These are phyloP conservation scores for Drosophila grimshawi DNA, from an alignment of 1,140 invertebrate genomes.

Conservation along the genomic window DNA sequence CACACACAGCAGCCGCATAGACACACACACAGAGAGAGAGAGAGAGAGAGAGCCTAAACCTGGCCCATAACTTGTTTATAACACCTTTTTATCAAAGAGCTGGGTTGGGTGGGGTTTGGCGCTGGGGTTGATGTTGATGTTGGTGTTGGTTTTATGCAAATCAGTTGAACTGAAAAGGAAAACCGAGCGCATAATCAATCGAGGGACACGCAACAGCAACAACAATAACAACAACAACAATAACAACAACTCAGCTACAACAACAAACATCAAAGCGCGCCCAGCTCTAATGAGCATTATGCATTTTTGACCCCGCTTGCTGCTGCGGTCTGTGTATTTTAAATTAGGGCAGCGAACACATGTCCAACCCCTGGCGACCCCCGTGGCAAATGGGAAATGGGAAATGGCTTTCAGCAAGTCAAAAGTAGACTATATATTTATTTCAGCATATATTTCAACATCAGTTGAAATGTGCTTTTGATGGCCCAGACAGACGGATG, in stretches of 20 bases:
- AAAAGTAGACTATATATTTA: constrained; percentile 38
- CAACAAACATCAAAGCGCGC: constrained; percentile 65
- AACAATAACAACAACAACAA: neutral
- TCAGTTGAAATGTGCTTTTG: constrained; percentile 63
- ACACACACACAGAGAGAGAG: neutral
- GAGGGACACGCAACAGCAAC: constrained; percentile 13
- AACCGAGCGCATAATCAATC: constrained; percentile 49
- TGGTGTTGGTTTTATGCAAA: constrained; percentile 58
- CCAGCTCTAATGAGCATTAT: constrained; percentile 65
- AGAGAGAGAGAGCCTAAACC: neutral
- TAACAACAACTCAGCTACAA: neutral
- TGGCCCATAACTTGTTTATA: constrained; percentile 42
- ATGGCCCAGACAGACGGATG: constrained; percentile 29
- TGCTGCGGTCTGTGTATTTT: constrained; percentile 50
- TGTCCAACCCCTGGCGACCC: constrained; percentile 24
- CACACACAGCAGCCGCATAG: neutral
- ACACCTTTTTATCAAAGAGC: constrained; percentile 33
- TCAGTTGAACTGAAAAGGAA: constrained; percentile 61
- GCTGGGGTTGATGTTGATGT: neutral
- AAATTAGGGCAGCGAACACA: constrained; percentile 50
- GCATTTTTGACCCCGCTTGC: constrained; percentile 54
- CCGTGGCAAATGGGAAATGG: constrained; percentile 55
- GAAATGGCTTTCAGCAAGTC: constrained; percentile 70
- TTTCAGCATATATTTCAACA: constrained; percentile 69
- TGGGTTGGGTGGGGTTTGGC: neutral